Base-by-base conservation (phyloP, 2,797 vertebrate species). In the Sphaeramia orbicularis region DNA sequence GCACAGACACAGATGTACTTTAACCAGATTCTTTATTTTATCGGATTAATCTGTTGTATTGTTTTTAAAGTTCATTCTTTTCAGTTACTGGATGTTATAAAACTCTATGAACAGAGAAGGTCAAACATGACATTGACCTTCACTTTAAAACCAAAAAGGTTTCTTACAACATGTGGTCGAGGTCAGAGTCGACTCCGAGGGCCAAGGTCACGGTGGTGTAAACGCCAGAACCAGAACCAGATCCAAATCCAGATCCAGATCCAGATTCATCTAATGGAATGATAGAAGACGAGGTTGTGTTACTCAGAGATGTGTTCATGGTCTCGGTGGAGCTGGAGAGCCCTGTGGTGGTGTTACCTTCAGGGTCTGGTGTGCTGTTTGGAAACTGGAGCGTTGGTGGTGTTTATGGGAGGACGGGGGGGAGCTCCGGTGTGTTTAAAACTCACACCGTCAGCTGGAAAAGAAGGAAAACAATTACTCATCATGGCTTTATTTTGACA, bases 141-240 rank as follows among this genome's bases (percentile, higher is more conserved):
- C 13, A 59, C 38, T 21, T 16, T 1, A 42, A 65, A 24, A 56
- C 49, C 6, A 24, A n/a, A 48, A 38, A 11, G 9, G 11, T 60
- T 52, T 75, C 86, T 81, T 74, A 90, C 88, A 21, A 63, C 86
- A 87, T 45, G 76, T 58, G 36, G 70, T 54, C 36, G 52, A n/a
- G 2, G 57, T 70, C 6, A n/a, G 68, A 45, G 50, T 48, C 21
- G 51, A 45, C 38, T 27, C 49, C 38, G n/a, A 42, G 40, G 1
- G 81, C 12, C 41, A 62, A 65, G 43, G 40, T 72, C 37, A 19
- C 56, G 62, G 47, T 81, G 62, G 47, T 58, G 3, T 38, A 3
- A 40, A 53, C n/a, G n/a, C n/a, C n/a, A n/a, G n/a, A 14, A 35
- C 43, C 49, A 72, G 72, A 24, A 14, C n/a, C 58, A 2, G 40